Conservation (phyloP, 2,888 invertebrate genomes). For the Drosophila emarginata region DNA sequence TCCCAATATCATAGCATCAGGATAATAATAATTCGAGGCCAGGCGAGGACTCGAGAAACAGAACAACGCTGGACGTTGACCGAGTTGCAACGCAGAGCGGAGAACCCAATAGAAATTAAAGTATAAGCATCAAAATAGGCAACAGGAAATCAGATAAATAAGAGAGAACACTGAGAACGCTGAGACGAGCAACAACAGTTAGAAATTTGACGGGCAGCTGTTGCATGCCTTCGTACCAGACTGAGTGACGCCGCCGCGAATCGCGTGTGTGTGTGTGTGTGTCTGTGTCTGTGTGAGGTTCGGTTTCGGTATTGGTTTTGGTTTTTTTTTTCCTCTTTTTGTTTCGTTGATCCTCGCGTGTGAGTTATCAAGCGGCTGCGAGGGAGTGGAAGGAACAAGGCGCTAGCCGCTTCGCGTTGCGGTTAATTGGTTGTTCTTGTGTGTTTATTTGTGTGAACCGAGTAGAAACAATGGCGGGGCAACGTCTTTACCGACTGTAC, state of each 20-base stretch:
- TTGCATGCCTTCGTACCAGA: slow-evolving; percentile 68
- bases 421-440: neutral
- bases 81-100: slow-evolving; percentile 68
- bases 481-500: slow-evolving; percentile 10
- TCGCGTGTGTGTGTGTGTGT: slow-evolving; percentile 34
- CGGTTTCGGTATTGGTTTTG: slow-evolving; percentile 18
- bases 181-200: slow-evolving; percentile 17
- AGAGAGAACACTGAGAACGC: slow-evolving; percentile 25
- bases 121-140: neutral
- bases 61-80: slow-evolving; percentile 74
- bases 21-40: slow-evolving; percentile 9
- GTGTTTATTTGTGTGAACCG: neutral
- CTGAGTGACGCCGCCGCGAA: slow-evolving; percentile 53
- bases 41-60: slow-evolving; percentile 47
- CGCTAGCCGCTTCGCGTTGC: slow-evolving; percentile 1
- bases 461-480: slow-evolving; percentile 32
- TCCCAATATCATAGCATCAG: slow-evolving; percentile 11
- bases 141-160: neutral
- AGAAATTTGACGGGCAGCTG: slow-evolving; percentile 64
- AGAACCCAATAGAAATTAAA: slow-evolving; percentile 21
- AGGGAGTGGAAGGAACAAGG: slow-evolving; percentile 1
- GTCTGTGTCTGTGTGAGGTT: too few relatives aligned
- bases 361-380: slow-evolving; percentile 34
- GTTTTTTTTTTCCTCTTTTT: slow-evolving; percentile 57
- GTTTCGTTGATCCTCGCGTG: slow-evolving; percentile 55